phyloP scores from a whole-genome alignment of 2,888 invertebrate genomes.

The Chrysolina haemoptera region DNA sequence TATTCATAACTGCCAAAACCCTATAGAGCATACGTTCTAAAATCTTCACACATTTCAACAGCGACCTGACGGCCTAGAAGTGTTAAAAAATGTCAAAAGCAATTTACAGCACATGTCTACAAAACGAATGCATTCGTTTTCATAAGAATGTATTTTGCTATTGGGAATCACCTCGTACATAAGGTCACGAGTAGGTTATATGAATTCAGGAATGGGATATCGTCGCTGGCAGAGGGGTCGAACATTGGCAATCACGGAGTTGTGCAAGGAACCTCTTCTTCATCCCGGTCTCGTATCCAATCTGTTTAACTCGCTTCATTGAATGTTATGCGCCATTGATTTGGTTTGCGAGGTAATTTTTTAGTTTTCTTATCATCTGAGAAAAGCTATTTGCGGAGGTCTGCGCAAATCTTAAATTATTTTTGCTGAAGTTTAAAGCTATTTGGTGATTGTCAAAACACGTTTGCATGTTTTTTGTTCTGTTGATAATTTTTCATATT shows the following conservation, averaged over 20 bases:
- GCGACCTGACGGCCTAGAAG: no score
- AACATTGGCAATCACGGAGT: conserved; percentile 65
- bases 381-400: conserved; percentile 50
- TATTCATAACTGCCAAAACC: no score
- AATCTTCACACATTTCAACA: no score
- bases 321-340: conserved; percentile 68
- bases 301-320: conserved; percentile 69
- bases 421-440: conserved; percentile 28
- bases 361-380: conserved; percentile 61
- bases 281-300: conserved; percentile 67
- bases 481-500: no score
- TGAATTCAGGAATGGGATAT: conserved; percentile 36
- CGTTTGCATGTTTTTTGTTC: no score
- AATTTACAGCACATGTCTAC: background rate
- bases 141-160: background rate
- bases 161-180: conserved; percentile 26
- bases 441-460: background rate
- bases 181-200: conserved; percentile 28
- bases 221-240: conserved; percentile 55
- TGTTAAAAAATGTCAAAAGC: no score
- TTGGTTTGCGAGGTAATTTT: conserved; percentile 65
- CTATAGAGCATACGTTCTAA: no score
- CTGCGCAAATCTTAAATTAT: conserved; percentile 42
- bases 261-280: conserved; percentile 58
- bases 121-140: background rate